Evolutionary conservation across 1,140 invertebrate species (phyloP).

Genomic region (Caenorhabditis tropicalis): DNA sequence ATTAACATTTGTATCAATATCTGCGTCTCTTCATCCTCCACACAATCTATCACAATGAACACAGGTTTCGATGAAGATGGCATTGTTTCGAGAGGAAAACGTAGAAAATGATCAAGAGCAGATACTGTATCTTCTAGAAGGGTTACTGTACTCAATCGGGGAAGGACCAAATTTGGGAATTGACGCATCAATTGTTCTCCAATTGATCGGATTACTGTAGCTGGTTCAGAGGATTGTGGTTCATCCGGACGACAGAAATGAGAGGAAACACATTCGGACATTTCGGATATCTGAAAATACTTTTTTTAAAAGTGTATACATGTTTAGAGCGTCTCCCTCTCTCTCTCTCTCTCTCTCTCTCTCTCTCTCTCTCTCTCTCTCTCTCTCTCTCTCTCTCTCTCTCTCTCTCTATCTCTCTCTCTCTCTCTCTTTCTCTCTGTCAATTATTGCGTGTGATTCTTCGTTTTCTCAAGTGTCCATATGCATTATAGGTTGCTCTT

Average conservation of each 20-base stretch:
- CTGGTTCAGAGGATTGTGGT: conserved; percentile 42
- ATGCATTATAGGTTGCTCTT: conserved; percentile 14
- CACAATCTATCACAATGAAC: conserved; percentile 54
- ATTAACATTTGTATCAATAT: conserved; percentile 38
- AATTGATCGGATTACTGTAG: conserved; percentile 49
- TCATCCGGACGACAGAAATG: conserved; percentile 48
- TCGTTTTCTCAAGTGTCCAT: background rate
- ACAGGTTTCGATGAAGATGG: conserved; percentile 45
- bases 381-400: background rate
- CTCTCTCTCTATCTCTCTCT: background rate
- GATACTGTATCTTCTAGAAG: conserved; percentile 45
- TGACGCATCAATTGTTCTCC: conserved; percentile 45
- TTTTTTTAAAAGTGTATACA: no score
- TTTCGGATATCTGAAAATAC: conserved; percentile 46
- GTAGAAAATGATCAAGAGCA: conserved; percentile 47
- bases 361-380: background rate
- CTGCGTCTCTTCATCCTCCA: conserved; percentile 31
- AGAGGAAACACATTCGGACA: conserved; percentile 37
- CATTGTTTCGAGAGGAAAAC: conserved; percentile 48
- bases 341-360: background rate
- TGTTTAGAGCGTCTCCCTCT: no score
- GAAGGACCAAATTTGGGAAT: conserved; percentile 53
- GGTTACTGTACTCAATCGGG: conserved; percentile 47
- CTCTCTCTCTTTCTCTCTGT: background rate
- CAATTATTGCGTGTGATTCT: background rate